Conservation (phyloP, 2,888 invertebrate genomes). For the Dyspetes luteomarginatus region DNA sequence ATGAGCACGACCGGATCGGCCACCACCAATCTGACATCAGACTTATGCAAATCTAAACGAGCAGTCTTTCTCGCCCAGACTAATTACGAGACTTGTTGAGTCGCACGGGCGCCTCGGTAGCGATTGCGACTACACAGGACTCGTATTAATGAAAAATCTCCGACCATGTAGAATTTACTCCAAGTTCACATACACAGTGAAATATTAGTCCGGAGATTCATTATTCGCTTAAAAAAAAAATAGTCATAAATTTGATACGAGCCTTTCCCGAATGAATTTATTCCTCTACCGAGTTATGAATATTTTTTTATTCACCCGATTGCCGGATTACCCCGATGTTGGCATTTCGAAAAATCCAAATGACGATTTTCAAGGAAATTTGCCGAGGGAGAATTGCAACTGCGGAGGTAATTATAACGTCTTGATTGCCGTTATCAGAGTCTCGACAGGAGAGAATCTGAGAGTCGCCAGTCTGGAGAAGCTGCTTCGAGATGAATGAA, state of each 20-base stretch:
- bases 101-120: conserved; percentile 44
- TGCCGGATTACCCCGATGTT: background rate
- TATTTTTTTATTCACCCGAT: conserved; percentile 28
- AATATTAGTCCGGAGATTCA: conserved; percentile 32
- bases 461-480: conserved; percentile 7
- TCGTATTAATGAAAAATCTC: conserved; percentile 21
- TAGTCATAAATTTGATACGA: conserved; percentile 16
- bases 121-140: conserved; percentile 15
- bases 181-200: background rate
- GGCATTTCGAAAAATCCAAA: conserved; percentile 25
- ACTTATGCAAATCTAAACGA: conserved; percentile 57
- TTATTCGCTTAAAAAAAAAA: conserved; percentile 22
- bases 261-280: conserved; percentile 4
- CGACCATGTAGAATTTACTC: background rate
- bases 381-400: background rate
- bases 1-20: conserved; percentile 48
- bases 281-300: conserved; percentile 29
- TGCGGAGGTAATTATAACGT: conserved; percentile 56
- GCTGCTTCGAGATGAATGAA: conserved; percentile 33
- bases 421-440: conserved; percentile 52
- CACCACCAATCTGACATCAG: conserved; percentile 45
- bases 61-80: conserved; percentile 61
- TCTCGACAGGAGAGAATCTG: conserved; percentile 44
- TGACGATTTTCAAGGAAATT: conserved; percentile 51
- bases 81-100: conserved; percentile 65